Conservation (phyloP, 2,797 vertebrate genomes). For the Sebastes iracundus region DNA sequence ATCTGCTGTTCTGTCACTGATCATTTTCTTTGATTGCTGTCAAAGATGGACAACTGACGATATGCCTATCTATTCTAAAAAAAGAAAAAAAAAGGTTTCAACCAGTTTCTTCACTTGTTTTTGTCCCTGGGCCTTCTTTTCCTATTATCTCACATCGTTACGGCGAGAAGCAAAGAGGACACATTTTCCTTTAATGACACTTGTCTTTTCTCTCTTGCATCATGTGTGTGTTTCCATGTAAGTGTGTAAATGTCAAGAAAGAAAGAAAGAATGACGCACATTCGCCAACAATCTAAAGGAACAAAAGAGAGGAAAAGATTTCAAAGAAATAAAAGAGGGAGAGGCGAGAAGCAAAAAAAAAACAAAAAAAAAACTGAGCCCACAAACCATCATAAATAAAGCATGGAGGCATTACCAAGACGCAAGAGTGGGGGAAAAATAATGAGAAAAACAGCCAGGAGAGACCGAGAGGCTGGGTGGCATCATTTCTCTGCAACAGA, state of each 20-base stretch:
- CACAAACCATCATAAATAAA: constrained; percentile 72
- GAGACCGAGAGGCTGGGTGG: constrained; percentile 47
- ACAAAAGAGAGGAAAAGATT: not conserved
- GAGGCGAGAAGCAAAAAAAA: constrained; percentile 7
- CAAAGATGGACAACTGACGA: not conserved
- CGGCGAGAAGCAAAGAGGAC: not conserved
- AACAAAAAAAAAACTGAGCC: constrained; percentile 36
- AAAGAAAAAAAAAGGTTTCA: not conserved
- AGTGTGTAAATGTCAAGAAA: not conserved
- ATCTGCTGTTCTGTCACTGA: not conserved
- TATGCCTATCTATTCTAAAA: not conserved
- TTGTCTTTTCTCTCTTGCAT: not conserved
- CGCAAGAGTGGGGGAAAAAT: constrained; percentile 42
- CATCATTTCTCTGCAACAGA: constrained; percentile 66
- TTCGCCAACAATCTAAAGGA: not conserved
- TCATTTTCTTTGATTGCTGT: not conserved
- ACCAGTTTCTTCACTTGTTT: not conserved
- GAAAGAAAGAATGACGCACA: not conserved
- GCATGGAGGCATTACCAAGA: constrained; percentile 41
- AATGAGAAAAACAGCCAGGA: constrained; percentile 70
- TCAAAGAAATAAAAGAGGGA: constrained; percentile 11
- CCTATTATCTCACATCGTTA: not conserved
- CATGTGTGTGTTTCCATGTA: not conserved
- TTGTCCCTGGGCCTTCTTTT: not conserved
- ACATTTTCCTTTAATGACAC: not conserved